Evolutionary conservation across 2,888 invertebrate genomes (phyloP).

Genomic region (Macrosiphum euphorbiae): DNA sequence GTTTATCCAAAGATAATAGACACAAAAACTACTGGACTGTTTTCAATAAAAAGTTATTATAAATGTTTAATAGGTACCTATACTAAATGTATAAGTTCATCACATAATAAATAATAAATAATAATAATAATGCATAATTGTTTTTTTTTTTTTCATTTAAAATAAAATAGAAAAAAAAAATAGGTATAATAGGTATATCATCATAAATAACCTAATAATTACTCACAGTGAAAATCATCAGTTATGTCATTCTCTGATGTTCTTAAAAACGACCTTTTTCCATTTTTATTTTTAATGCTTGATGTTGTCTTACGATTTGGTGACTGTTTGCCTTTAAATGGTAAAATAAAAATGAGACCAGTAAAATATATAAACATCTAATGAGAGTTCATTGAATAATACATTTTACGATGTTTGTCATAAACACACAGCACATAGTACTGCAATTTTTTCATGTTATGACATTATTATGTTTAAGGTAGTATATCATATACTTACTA

Average conservation of each 20-base stretch:
- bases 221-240: conserved; percentile 8
- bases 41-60: no score
- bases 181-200: no score
- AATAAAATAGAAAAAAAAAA: no score
- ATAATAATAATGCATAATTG: background rate
- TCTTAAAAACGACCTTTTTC: conserved; percentile 9
- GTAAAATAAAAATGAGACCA: background rate
- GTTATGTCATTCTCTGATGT: background rate
- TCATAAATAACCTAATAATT: background rate
- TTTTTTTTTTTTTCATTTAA: background rate
- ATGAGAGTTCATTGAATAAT: background rate
- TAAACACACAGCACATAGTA: background rate
- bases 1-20: no score
- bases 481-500: background rate
- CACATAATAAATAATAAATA: background rate
- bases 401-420: background rate
- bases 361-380: background rate
- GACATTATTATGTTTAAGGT: background rate
- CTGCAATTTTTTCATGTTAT: background rate
- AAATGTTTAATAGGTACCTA: no score
- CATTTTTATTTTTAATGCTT: background rate
- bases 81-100: background rate
- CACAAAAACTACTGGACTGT: no score
- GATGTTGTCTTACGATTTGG: background rate
- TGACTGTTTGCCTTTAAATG: background rate